Conservation (phyloP, 2,113 vertebrate species). For the Phalacrocorax brasilianus region DNA sequence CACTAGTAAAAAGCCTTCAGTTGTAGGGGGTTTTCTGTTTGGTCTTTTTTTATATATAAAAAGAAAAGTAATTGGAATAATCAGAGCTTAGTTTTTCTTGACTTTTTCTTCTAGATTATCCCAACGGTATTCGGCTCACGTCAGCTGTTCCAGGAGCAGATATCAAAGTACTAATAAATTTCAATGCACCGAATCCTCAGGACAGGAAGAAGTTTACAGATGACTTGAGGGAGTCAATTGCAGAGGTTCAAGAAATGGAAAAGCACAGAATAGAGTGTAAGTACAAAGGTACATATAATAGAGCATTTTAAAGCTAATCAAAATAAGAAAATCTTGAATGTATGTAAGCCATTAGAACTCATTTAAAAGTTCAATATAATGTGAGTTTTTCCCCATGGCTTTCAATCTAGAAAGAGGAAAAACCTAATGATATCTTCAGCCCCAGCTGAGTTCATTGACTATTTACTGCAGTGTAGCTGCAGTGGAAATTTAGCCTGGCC, state of each 20-base stretch:
- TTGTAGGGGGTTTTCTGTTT: not conserved
- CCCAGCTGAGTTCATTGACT: not conserved
- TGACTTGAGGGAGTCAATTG: constrained; percentile 92
- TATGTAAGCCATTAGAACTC: not conserved
- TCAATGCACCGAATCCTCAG: constrained; percentile 98
- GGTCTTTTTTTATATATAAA: not conserved
- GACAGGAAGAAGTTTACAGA: constrained; percentile 98
- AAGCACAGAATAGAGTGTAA: constrained; percentile 98
- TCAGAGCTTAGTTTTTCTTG: not conserved
- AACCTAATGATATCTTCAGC: not conserved
- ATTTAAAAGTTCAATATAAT: not conserved
- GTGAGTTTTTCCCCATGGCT: not conserved
- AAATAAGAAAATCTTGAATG: not conserved
- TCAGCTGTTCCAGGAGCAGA: constrained; percentile 94
- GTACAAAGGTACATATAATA: constrained; percentile 58
- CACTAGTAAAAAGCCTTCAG: not conserved
- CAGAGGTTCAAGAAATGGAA: constrained; percentile 98
- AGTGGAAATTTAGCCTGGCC: not conserved
- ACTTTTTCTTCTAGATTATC: constrained; percentile 83
- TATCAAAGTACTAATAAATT: constrained; percentile 96
- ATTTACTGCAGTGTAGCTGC: not conserved
- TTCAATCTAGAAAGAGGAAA: not conserved
- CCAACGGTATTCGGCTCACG: constrained; percentile 92
- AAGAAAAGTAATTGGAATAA: not conserved
- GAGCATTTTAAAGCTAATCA: not conserved